Evolutionary conservation across 1,140 invertebrate genomes (phyloP).

Genomic region (Lanistes nyassanus): DNA sequence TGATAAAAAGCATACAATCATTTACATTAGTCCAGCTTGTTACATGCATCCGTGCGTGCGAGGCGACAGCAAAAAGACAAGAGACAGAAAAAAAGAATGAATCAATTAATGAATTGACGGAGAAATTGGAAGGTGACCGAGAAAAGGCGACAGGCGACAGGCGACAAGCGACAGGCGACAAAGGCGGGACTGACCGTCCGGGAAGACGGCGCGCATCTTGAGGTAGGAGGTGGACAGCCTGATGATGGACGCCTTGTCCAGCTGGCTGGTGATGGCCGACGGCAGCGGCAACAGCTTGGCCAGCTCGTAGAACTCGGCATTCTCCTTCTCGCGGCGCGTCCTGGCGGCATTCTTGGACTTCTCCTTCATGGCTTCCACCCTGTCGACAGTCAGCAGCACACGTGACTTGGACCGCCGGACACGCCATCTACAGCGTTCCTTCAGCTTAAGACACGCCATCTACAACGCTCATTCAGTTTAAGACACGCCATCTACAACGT

Average conservation of each 20-base stretch:
- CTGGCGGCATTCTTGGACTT: slow-evolving; percentile 94
- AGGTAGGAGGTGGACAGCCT: slow-evolving; percentile 97
- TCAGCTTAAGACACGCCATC: too few relatives aligned
- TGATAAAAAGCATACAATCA: too few relatives aligned
- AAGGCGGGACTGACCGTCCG: slow-evolving; percentile 57
- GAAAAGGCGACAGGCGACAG: neutral
- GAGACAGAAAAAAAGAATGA: neutral
- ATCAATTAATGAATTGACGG: neutral
- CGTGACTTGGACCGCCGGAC: too few relatives aligned
- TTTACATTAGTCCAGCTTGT: too few relatives aligned
- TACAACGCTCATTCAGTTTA: too few relatives aligned
- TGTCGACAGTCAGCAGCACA: slow-evolving; percentile 13
- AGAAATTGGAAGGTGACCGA: neutral
- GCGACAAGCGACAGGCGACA: neutral
- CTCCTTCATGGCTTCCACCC: slow-evolving; percentile 77
- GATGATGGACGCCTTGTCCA: slow-evolving; percentile 99
- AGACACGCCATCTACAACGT: too few relatives aligned
- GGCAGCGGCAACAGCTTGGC: slow-evolving; percentile 97
- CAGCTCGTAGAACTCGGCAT: slow-evolving; percentile 98
- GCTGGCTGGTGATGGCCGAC: slow-evolving; percentile 94
- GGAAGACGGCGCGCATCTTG: slow-evolving; percentile 73
- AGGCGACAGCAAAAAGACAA: too few relatives aligned
- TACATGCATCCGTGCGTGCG: too few relatives aligned
- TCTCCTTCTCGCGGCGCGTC: slow-evolving; percentile 94
- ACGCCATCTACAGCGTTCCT: too few relatives aligned